Evolutionary conservation across 2,797 vertebrate genomes (phyloP), one percentile per base, ranked within the genome.

Genomic region (Sebastes diaconus): DNA sequence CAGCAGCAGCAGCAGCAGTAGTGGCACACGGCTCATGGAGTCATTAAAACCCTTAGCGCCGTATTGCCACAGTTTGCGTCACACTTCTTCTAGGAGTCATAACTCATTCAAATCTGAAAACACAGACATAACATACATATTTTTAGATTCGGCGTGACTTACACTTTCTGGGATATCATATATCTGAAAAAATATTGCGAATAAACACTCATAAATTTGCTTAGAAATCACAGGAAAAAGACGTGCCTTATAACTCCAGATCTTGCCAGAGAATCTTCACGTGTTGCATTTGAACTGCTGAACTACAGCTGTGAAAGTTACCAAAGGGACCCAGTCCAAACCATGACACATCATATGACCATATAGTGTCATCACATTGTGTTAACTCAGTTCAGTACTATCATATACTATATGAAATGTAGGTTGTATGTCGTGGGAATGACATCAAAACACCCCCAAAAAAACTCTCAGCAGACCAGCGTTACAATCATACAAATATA

Each of bases 401-500:
- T 7, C 12, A 72, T 9, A n/a, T 50, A 1, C 14, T 27, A 29
- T n/a, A 30, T 72, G n/a, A 42, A 13, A 74, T 30, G 22, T 9
- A 10, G 1, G 3, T 29, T 10, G 8, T 8, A 24, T 34, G 16
- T 42, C 1, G 5, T 2, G 22, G 1, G 14, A 79, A 69, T 42
- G 8, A 80, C 29, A 50, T 50, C 10, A 77, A 32, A 74, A 27
- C 42, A 65, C n/a, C 20, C 36, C 14, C 11, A n/a, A 63, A 42
- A 68, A 90, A 92, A 79, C 46, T 77, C 87, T 73, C 72, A 84
- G 81, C 86, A 93, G 79, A 90, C 91, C 83, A 85, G 59, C 5
- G 7, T 85, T 95, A 96, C 94, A 96, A 96, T 96, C 95, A 96
- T 96, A 96, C 95, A 96, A 96, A 96, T 96, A 96, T 96, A 96